Percentiles rank a stretch among this genome's conserved stretches.
Conservation (phyloP, 2,113 vertebrate species). For the Pluvianellus socialis region DNA sequence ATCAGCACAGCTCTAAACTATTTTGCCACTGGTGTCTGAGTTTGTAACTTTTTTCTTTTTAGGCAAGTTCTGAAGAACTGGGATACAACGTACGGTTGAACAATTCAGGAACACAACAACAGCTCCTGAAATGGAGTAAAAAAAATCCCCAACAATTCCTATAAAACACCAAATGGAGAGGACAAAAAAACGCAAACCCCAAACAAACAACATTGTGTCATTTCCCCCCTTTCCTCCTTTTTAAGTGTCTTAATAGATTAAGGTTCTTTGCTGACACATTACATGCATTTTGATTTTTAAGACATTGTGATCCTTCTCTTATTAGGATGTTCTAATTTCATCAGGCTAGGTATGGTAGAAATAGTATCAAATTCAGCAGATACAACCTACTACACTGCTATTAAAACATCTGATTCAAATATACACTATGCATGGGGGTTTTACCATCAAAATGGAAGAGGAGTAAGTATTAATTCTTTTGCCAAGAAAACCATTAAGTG, state of each 20-base stretch:
- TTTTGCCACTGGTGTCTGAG: background rate
- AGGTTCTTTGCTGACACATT: background rate
- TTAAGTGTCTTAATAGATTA: background rate
- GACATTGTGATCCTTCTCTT: background rate
- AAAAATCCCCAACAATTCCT: background rate
- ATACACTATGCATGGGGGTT: accelerated
- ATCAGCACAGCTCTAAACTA: background rate
- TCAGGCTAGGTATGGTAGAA: background rate
- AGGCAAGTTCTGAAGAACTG: background rate
- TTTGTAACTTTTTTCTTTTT: background rate
- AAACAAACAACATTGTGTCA: too few species aligned
- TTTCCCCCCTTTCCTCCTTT: background rate
- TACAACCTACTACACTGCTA: background rate
- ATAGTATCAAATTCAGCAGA: background rate
- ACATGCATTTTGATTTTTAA: background rate
- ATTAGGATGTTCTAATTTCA: background rate
- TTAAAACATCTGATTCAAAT: background rate
- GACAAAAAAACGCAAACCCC: too few species aligned
- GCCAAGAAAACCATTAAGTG: background rate
- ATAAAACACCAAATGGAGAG: background rate
- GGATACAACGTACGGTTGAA: background rate
- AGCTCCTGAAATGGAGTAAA: background rate
- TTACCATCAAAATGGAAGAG: background rate
- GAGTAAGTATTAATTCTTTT: background rate
- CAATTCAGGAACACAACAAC: background rate